These are phyloP conservation scores for Zootermopsis nevadensis DNA, from an alignment of 2,888 invertebrate species.

Conservation along the genomic window DNA sequence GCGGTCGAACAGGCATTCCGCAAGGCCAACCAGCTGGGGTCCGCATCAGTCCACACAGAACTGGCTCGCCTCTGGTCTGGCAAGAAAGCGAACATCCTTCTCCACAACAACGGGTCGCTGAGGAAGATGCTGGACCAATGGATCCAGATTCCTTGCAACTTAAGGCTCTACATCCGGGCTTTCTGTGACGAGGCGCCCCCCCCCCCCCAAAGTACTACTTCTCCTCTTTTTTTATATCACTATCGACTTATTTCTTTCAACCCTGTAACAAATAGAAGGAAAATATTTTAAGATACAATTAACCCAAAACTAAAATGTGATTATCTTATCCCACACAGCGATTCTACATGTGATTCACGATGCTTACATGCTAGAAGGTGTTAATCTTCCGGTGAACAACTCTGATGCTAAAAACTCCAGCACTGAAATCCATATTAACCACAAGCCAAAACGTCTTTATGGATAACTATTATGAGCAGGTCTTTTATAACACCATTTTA, in stretches of 20 bases:
- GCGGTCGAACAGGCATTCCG: background rate
- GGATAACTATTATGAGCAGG: no score
- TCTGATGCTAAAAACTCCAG: no score
- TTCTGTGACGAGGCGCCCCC: no score
- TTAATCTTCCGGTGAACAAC: no score
- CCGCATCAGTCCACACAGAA: background rate
- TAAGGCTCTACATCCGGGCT: background rate
- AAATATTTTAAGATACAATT: background rate
- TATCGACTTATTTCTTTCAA: background rate
- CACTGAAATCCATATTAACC: no score
- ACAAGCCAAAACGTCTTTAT: no score
- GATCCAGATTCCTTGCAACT: background rate
- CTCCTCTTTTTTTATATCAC: background rate
- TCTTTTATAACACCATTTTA: no score
- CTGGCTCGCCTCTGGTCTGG: background rate
- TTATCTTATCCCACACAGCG: background rate
- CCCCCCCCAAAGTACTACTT: background rate
- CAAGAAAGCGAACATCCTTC: background rate
- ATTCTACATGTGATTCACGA: background rate
- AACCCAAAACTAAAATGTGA: background rate
- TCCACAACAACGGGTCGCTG: background rate
- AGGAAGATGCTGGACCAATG: background rate
- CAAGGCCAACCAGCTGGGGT: background rate
- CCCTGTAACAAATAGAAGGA: no score
- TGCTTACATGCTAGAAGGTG: no score